Evolutionary conservation across 1,140 invertebrate species (phyloP).

Genomic region (Heliothis subflexa): DNA sequence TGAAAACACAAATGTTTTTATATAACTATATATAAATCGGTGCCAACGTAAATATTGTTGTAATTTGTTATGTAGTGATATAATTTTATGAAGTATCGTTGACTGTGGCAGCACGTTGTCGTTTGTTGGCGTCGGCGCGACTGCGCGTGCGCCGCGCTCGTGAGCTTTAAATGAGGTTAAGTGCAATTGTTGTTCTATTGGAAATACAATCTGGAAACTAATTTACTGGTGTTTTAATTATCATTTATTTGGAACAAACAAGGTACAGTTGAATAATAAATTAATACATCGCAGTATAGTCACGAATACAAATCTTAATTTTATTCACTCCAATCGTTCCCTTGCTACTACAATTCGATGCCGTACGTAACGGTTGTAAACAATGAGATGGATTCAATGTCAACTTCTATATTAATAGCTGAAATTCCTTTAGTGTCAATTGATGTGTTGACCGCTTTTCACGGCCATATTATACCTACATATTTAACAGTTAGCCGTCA

Average conservation of each 20-base stretch:
- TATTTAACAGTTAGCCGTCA: not conserved
- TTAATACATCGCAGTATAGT: conserved; percentile 27
- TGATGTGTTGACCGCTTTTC: not conserved
- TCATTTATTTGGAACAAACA: conserved; percentile 48
- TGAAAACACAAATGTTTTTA: conserved; percentile 81
- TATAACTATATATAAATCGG: conserved; percentile 80
- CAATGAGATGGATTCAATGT: conserved; percentile 23
- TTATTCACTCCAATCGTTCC: conserved; percentile 6
- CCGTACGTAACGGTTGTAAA: not conserved
- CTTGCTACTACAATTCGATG: not conserved
- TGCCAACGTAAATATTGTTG: conserved; percentile 86
- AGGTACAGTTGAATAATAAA: conserved; percentile 37
- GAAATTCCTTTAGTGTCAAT: conserved; percentile 3
- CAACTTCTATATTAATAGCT: conserved; percentile 6
- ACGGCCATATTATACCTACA: conserved; percentile 13
- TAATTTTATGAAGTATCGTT: conserved; percentile 83
- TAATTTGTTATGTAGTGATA: conserved; percentile 85
- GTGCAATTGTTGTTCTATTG: conserved; percentile 84
- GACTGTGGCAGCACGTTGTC: conserved; percentile 75
- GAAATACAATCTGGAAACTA: conserved; percentile 82
- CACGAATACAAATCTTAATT: conserved; percentile 19
- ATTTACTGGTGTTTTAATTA: conserved; percentile 57
- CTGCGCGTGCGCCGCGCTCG: conserved; percentile 56
- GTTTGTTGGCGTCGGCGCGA: conserved; percentile 6
- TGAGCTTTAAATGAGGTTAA: conserved; percentile 81